A percentile compares a stretch with the other conserved stretches of the same genome.
Evolutionary conservation across 2,113 vertebrate species (phyloP).

Genomic region (Neopipo cinnamomea): DNA sequence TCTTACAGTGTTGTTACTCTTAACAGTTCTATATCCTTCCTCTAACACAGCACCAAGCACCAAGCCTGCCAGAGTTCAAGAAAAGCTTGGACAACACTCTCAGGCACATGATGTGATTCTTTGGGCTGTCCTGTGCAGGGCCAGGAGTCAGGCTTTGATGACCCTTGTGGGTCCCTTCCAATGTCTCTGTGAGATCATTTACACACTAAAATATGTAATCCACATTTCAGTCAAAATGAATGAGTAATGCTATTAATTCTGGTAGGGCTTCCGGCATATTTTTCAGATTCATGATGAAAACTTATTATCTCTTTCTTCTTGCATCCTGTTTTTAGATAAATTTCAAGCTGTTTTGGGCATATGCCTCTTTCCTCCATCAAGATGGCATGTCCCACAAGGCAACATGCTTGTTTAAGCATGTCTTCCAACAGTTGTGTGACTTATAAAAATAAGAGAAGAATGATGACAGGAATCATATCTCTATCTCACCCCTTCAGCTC

Average conservation of each 20-base stretch:
- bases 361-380: rapidly evolving
- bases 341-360: neutral
- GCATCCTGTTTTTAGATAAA: neutral
- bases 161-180: neutral
- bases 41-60: neutral
- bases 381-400: neutral
- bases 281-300: neutral
- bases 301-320: neutral
- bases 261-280: neutral
- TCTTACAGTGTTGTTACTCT: neutral
- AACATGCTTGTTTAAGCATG: neutral
- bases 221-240: neutral
- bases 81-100: neutral
- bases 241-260: neutral
- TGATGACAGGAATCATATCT: neutral
- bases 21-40: rapidly evolving
- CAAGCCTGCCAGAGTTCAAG: neutral
- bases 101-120: no score
- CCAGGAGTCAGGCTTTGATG: neutral
- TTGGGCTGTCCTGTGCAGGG: neutral
- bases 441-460: neutral
- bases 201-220: neutral
- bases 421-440: neutral
- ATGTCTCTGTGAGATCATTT: rapidly evolving
- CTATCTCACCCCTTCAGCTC: neutral